Evolutionary conservation across 2,797 vertebrate genomes (phyloP).

Genomic region (Aplochiton taeniatus): DNA sequence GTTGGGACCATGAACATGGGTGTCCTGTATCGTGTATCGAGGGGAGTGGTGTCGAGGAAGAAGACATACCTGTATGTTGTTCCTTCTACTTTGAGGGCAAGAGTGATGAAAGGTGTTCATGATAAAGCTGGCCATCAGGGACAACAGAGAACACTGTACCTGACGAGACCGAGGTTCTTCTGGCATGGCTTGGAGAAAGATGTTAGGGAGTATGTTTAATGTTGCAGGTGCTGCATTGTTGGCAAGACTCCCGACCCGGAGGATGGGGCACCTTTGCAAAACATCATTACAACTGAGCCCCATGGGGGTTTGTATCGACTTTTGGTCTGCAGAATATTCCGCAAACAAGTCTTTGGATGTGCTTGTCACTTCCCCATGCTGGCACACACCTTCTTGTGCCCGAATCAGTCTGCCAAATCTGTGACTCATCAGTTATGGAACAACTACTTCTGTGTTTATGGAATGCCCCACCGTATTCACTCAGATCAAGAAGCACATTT

Average conservation of each 20-base stretch:
- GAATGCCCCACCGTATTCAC: not conserved
- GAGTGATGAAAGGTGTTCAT: conserved; percentile 15
- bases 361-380: conserved; percentile 12
- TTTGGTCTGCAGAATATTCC: conserved; percentile 15
- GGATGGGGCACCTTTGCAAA: conserved; percentile 9
- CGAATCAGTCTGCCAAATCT: conserved; percentile 6
- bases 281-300: not conserved
- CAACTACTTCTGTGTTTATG: conserved; percentile 13
- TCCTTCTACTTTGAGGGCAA: not conserved
- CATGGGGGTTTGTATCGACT: conserved; percentile 17
- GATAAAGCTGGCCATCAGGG: conserved; percentile 20
- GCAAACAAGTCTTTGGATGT: conserved; percentile 14
- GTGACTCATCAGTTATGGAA: conserved; percentile 13
- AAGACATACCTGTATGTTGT: conserved; percentile 21
- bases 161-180: conserved; percentile 16
- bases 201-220: conserved; percentile 2
- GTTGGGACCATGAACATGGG: conserved; percentile 9
- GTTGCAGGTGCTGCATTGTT: conserved; percentile 14
- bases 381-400: conserved; percentile 12
- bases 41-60: not conserved
- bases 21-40: conserved; percentile 6
- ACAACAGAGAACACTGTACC: not conserved
- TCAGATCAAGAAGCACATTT: conserved; percentile 15
- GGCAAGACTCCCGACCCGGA: conserved; percentile 27
- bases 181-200: conserved; percentile 14